These are phyloP conservation scores for Drosophila ficusphila DNA, from an alignment of 1,140 invertebrate species.

Conservation along the genomic window DNA sequence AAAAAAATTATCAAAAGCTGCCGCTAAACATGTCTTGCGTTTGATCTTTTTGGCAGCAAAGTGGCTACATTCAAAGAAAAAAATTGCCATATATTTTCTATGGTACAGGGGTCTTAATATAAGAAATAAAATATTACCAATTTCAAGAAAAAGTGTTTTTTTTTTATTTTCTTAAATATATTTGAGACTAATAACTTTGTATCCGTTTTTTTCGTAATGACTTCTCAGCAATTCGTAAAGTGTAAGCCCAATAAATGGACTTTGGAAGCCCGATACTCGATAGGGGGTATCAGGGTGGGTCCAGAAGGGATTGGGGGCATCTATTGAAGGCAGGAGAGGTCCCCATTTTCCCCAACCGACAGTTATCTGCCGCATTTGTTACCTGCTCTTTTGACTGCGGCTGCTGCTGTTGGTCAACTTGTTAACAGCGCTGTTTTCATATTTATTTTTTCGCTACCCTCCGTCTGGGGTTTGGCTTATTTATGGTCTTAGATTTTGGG, in stretches of 20 bases:
- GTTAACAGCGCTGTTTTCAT: constrained; percentile 75
- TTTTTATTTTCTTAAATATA: no score
- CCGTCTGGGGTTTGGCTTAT: constrained; percentile 43
- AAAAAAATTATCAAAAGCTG: constrained; percentile 79
- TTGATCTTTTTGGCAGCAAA: constrained; percentile 67
- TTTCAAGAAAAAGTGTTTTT: no score
- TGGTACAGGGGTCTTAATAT: no score
- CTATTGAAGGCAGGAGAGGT: constrained; percentile 25
- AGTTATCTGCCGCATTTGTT: constrained; percentile 42
- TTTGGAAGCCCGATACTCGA: constrained; percentile 3
- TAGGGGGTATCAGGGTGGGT: constrained; percentile 31
- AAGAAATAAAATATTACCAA: no score
- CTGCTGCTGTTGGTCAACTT: constrained; percentile 67
- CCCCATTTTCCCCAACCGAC: constrained; percentile 7
- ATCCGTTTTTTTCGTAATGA: no score
- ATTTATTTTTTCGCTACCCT: constrained; percentile 62
- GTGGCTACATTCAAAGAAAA: constrained; percentile 17
- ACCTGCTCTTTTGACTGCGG: constrained; percentile 50
- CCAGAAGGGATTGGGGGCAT: constrained; percentile 27
- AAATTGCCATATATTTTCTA: no score
- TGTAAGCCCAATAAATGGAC: constrained; percentile 15
- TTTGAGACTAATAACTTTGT: no score
- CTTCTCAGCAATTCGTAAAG: neutral
- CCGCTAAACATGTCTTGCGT: constrained; percentile 74
- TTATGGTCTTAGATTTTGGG: constrained; percentile 79